Percentiles rank a stretch among this genome's conserved stretches.
These are phyloP conservation scores for Rhinoptilus africanus DNA, from an alignment of 2,113 vertebrate genomes.

Conservation along the genomic window DNA sequence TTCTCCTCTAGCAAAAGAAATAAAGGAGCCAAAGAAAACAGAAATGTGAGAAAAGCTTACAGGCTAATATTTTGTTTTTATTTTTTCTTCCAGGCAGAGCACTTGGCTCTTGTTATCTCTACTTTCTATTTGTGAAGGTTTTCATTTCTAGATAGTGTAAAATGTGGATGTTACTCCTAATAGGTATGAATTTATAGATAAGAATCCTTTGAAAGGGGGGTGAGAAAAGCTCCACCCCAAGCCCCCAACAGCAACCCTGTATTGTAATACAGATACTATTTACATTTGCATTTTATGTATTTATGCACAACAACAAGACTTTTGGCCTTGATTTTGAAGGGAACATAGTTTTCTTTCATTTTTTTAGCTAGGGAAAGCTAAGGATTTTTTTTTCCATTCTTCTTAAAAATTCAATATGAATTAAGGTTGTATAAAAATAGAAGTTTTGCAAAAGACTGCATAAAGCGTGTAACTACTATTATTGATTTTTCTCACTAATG, in stretches of 20 bases:
- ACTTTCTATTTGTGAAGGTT: neutral
- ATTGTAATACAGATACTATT: neutral
- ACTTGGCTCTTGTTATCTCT: neutral
- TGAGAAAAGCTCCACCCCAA: accelerated
- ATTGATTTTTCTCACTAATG: conserved; percentile 36
- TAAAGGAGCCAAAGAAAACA: neutral
- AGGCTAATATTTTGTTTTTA: neutral
- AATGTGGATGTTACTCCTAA: neutral
- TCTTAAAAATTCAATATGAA: neutral
- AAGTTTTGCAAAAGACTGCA: neutral
- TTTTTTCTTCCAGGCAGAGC: neutral
- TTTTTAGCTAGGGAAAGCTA: neutral
- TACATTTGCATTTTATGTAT: neutral
- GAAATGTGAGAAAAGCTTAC: neutral
- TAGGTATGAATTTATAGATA: neutral
- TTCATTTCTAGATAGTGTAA: neutral
- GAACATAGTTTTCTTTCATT: neutral
- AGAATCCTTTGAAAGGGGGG: neutral
- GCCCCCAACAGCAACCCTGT: neutral
- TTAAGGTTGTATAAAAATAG: neutral
- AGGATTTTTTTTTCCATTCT: neutral
- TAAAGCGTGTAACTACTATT: neutral
- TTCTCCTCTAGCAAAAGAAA: neutral
- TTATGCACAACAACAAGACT: neutral
- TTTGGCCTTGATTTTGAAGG: neutral